Base-by-base conservation (phyloP, 1,140 invertebrate species). In the Lordiphosa mommai region DNA sequence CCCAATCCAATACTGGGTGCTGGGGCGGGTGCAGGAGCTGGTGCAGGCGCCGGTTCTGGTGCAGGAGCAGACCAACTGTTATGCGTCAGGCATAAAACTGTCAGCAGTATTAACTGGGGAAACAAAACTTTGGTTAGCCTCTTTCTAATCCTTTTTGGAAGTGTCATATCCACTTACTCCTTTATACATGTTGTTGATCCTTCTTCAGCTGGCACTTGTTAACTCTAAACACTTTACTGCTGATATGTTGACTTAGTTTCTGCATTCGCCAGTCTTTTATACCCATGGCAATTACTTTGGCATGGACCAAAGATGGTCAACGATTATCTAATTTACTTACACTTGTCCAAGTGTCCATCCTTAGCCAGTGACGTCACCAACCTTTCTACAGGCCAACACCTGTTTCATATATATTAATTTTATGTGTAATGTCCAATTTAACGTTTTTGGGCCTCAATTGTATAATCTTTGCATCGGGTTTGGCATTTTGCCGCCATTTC, bases 1-100 rank as follows among this genome's bases (percentile, higher is more conserved):
- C 80, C 82, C 2, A 82, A 2, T n/a, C 86, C 69, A 58, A 84
- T 49, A 50, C 67, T 60, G 12, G 77, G 66, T 0, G 56, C 52
- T 1, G 74, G 74, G 2, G 55, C 74, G 0, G 74, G 74, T 1
- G 43, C 59, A 0, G 73, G 73, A 2, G 57, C 50, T 0, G 71
- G 73, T 0, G 50, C 67, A 0, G 72, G 72, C 3, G 56, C 72
- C 0, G 72, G 72, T 17, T 40, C 72, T 0, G 72, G 72, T 3
- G 52, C 68, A 10, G 67, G 67, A 47, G 67, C 79, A 36, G 76
- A 66, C 27, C 67, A 27, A 41, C 59, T 58, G 41, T 23, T 33
- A 12, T 51, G 32, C n/a, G 55, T 43, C 50, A 68, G 16, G 76
- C 74, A 64, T 30, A 71, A 16, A 1, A 69, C 33, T 9, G 59